Evolutionary conservation across 2,113 vertebrate genomes (phyloP), one percentile per base, ranked within the genome.

Genomic region (Lycocorax pyrrhopterus): DNA sequence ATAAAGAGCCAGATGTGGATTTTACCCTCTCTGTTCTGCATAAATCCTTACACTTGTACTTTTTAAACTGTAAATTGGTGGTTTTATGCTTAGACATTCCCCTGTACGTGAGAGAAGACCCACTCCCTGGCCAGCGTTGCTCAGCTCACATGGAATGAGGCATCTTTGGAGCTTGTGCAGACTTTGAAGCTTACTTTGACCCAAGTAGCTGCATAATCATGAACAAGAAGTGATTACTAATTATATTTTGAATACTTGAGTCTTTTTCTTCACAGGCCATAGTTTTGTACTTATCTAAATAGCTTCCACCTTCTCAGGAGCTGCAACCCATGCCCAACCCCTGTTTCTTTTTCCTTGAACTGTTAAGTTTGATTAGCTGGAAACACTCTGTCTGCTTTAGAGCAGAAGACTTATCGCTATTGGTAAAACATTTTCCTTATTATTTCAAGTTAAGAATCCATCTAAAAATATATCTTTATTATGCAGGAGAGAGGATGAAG

Each of bases 71-170:
- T 16, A 74, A 69, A 35, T 10, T 14, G 60, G 22, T 12, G 64
- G 15, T 23, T 68, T 14, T 46, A 46, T 22, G 62, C 43, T 71
- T 27, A 74, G 18, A 46, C 13, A 43, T 33, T 56, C 10, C 19
- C 15, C 21, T 14, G 3, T 6, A 20, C 4, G 33, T 3, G 6
- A 49, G 13, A 59, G 15, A 37, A 77, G 35, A 33, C 18, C 13
- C 7, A 22, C 12, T 68, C 10, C 22, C 4, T 2, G 12, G 11
- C 5, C 62, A 53, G 6, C 0, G 0, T 33, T 39, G 35, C 30
- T 15, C 22, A 53, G 23, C 7, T 77, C 13, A 39, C 0, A 3
- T 23, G 21, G 32, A 78, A 41, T 5, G 15, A 80, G 13, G 22
- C 4, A 4, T 67, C 51, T 53, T 44, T 10, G 16, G 22, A 84